Evolutionary conservation across 2,113 vertebrate genomes (phyloP).

Genomic region (Alexandromys fortis): DNA sequence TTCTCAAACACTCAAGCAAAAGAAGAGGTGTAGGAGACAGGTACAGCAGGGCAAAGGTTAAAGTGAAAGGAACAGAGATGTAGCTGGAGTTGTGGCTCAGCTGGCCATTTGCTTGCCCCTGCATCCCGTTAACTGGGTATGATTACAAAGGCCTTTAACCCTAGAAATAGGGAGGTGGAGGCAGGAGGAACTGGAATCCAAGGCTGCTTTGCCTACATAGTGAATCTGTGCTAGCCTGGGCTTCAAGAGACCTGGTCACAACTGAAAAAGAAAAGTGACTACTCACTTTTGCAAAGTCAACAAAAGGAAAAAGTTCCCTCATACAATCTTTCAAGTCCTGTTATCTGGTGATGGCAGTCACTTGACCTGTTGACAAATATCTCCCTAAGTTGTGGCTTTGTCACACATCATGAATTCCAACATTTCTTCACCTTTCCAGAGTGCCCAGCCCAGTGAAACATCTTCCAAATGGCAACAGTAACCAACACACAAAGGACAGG

Average conservation of each 20-base stretch:
- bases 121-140: neutral
- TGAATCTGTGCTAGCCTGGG: neutral
- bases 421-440: too few species aligned
- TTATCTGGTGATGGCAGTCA: neutral
- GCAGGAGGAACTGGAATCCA: neutral
- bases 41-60: neutral
- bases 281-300: conserved; percentile 17
- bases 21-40: neutral
- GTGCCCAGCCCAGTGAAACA: too few species aligned
- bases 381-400: neutral
- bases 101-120: neutral
- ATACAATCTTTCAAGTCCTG: neutral
- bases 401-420: neutral
- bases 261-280: neutral
- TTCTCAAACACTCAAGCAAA: conserved; percentile 15
- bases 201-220: neutral
- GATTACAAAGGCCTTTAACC: neutral
- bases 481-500: neutral
- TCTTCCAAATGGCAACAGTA: neutral
- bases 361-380: neutral
- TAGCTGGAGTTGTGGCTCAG: neutral
- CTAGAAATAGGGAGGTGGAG: neutral
- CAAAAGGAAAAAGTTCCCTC: neutral
- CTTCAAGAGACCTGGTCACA: neutral
- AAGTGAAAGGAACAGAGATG: neutral